A percentile compares a stretch with the other conserved stretches of the same genome.
Evolutionary conservation across 2,888 invertebrate genomes (phyloP).

Genomic region (Caenorhabditis sp.): DNA sequence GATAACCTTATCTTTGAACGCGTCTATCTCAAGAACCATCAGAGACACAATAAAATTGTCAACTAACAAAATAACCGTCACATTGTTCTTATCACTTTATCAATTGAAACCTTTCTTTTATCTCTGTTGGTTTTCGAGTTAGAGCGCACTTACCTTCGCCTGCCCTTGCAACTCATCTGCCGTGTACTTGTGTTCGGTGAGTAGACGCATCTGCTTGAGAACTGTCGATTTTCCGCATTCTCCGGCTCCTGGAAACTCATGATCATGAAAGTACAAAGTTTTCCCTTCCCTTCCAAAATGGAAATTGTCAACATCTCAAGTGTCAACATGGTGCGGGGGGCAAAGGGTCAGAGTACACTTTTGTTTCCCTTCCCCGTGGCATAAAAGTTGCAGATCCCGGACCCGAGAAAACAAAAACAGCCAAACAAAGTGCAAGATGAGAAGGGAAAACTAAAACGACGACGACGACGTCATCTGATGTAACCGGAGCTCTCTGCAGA

Average conservation of each 20-base stretch:
- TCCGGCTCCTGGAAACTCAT: conserved; percentile 78
- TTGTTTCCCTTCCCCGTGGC: neutral
- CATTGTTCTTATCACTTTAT: too few relatives aligned
- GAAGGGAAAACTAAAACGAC: neutral
- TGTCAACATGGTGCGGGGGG: neutral
- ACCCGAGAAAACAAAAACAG: conserved; percentile 17
- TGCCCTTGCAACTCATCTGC: too few relatives aligned
- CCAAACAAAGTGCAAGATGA: conserved; percentile 24
- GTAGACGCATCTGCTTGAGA: conserved; percentile 79
- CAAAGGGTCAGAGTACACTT: conserved; percentile 26
- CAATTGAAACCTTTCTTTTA: too few relatives aligned
- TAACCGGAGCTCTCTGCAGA: conserved; percentile 1
- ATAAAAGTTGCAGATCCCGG: neutral
- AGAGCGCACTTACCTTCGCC: too few relatives aligned
- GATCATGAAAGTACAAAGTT: too few relatives aligned
- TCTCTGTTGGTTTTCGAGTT: too few relatives aligned
- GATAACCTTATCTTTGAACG: too few relatives aligned
- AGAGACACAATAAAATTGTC: too few relatives aligned
- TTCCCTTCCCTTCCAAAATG: too few relatives aligned
- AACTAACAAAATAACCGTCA: too few relatives aligned
- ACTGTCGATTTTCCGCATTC: conserved; percentile 81
- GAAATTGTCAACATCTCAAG: neutral
- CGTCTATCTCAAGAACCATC: too few relatives aligned
- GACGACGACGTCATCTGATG: conserved; percentile 35
- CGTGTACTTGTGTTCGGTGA: too few relatives aligned